Base-by-base conservation (phyloP, 2,888 invertebrate species). In the Hypena proboscidalis region DNA sequence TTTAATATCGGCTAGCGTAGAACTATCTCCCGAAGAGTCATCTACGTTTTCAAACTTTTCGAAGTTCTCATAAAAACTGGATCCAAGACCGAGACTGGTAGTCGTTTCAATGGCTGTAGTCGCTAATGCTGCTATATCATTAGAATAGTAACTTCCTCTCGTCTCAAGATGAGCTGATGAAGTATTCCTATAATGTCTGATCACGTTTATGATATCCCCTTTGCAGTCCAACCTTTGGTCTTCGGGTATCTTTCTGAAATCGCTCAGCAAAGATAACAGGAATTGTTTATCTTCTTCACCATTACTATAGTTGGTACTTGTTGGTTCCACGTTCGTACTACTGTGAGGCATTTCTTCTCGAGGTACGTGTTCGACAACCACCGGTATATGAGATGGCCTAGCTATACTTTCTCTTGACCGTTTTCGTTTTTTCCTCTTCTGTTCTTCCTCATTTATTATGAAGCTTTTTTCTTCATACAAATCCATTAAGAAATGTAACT, bases 141-240 rank as follows among this genome's bases (percentile, higher is more conserved):
- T 21, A 19, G 13, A 9, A n/a, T 10, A 40, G 9, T 27, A 33
- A 4, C 21, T 20, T 2, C 15, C 22, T 17, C 15, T 26, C 1
- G 14, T 7, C 1, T 32, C 13, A 11, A 32, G 26, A n/a, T 25
- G 32, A 17, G 1, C 6, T 23, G 37, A 4, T 20, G 37, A 17
- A 4, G 17, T 1, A 27, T 22, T 40, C 6, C 11, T 27, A 5
- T 40, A 40, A 40, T 33, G 40, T 17, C 40, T 40, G 2, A 40
- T 33, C 8, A 40, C 22, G 10, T 20, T 40, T 15, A 40, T 40
- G 7, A 40, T 40, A 2, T 33, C 40, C 6, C 33, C 40, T 21
- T 40, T 40, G 5, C 33, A 32, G 14, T 40, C 40, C 6, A 40
- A 14, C 10, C 27, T 40, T 8, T 21, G 20, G n/a, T 40, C 40